phyloP scores from a whole-genome alignment of 2,888 invertebrate species.

The Syritta pipiens region DNA sequence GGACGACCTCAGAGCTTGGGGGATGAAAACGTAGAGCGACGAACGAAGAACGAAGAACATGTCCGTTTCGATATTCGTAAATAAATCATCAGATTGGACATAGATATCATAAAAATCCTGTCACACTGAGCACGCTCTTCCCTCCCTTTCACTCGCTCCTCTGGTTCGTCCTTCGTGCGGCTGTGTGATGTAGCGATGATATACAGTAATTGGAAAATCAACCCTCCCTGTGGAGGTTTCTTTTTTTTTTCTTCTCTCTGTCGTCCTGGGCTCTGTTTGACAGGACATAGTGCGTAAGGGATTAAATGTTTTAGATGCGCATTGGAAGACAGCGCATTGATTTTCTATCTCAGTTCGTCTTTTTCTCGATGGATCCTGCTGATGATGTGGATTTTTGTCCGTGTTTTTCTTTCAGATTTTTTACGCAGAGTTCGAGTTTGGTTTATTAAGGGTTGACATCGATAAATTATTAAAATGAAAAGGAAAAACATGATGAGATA shows the following conservation, averaged over 20 bases:
- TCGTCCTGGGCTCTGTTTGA: neutral
- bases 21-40: no score
- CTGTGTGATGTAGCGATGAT: conserved; percentile 63
- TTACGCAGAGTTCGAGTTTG: conserved; percentile 15
- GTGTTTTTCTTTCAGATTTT: neutral
- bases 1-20: no score
- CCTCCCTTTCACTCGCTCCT: no score
- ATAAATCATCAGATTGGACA: conserved; percentile 79
- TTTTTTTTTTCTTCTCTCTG: conserved; percentile 6
- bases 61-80: conserved; percentile 70
- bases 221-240: conserved; percentile 45
- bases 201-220: conserved; percentile 69
- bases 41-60: conserved; percentile 53
- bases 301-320: conserved; percentile 64
- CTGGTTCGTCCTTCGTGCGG: conserved; percentile 2
- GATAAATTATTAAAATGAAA: conserved; percentile 68
- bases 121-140: conserved; percentile 70
- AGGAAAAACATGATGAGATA: conserved; percentile 44
- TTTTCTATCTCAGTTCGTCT: conserved; percentile 10
- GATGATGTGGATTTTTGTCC: conserved; percentile 53
- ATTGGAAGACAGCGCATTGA: conserved; percentile 59
- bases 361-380: conserved; percentile 28
- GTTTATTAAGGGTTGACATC: conserved; percentile 67
- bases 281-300: conserved; percentile 65
- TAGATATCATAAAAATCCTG: conserved; percentile 79